Conservation (phyloP, 92 coral and sea anemone genomes). For the Montipora capitata region DNA sequence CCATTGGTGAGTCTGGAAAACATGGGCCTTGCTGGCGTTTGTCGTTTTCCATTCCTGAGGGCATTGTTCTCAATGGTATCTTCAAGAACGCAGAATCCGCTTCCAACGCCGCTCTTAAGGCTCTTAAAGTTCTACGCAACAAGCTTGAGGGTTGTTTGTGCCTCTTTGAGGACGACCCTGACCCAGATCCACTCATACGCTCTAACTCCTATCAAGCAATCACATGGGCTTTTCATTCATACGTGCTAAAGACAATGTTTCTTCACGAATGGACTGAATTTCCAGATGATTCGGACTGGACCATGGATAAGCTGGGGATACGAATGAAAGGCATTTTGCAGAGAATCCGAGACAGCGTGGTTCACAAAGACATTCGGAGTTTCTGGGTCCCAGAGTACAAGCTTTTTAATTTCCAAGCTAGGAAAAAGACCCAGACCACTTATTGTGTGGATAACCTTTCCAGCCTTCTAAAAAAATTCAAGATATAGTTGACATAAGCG, state of each 20-base stretch:
- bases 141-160: constrained; percentile 11
- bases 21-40: constrained; percentile 71
- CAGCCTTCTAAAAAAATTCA: too few species aligned
- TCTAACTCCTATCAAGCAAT: background rate
- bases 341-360: constrained; percentile 50
- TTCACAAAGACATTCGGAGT: constrained; percentile 38
- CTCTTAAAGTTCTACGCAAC: constrained; percentile 50
- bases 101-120: constrained; percentile 36
- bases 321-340: constrained; percentile 37
- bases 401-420: constrained; percentile 58
- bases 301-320: constrained; percentile 16
- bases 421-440: background rate
- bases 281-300: constrained; percentile 44
- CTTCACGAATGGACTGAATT: constrained; percentile 60
- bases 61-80: constrained; percentile 48
- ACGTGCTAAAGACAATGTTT: constrained; percentile 63
- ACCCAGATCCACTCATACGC: background rate
- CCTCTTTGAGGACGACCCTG: background rate
- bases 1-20: constrained; percentile 73
- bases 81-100: background rate
- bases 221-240: constrained; percentile 65
- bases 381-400: constrained; percentile 65
- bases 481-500: too few species aligned
- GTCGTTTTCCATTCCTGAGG: constrained; percentile 75
- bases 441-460: background rate